Conservation (phyloP, 2,888 invertebrate genomes). For the Frankliniella fusca region DNA sequence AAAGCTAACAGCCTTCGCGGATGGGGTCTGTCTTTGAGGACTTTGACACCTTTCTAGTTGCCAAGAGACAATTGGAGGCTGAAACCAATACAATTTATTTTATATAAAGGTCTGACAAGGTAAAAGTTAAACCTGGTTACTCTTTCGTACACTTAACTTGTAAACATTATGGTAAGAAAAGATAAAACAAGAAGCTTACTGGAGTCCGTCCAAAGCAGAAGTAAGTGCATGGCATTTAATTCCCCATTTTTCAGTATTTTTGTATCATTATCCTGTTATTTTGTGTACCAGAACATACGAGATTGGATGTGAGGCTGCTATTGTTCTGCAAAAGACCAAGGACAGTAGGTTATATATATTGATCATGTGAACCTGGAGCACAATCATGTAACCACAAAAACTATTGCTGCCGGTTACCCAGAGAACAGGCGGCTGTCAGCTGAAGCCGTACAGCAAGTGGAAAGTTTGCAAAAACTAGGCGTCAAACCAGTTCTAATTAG, state of each 20-base stretch:
- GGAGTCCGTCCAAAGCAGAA: background rate
- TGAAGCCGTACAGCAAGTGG: background rate
- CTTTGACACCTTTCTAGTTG: background rate
- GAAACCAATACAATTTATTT: background rate
- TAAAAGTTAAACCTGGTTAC: background rate
- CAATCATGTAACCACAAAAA: background rate
- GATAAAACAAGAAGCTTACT: background rate
- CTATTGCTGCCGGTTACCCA: background rate
- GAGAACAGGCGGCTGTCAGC: background rate
- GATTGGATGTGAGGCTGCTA: background rate
- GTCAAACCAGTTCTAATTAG: background rate
- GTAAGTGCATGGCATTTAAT: background rate
- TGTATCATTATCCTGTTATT: background rate
- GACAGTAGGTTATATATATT: background rate
- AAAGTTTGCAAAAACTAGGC: background rate
- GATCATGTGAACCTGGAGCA: background rate
- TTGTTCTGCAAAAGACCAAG: background rate
- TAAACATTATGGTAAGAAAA: background rate
- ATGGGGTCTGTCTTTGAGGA: background rate
- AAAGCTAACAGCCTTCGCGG: background rate
- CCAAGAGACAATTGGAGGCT: background rate
- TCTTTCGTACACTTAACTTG: background rate
- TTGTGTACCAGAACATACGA: background rate
- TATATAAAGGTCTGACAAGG: background rate
- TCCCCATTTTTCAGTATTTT: background rate